These are phyloP conservation scores for Drosophila tsacasi DNA, from an alignment of 1,140 invertebrate genomes.

Conservation along the genomic window DNA sequence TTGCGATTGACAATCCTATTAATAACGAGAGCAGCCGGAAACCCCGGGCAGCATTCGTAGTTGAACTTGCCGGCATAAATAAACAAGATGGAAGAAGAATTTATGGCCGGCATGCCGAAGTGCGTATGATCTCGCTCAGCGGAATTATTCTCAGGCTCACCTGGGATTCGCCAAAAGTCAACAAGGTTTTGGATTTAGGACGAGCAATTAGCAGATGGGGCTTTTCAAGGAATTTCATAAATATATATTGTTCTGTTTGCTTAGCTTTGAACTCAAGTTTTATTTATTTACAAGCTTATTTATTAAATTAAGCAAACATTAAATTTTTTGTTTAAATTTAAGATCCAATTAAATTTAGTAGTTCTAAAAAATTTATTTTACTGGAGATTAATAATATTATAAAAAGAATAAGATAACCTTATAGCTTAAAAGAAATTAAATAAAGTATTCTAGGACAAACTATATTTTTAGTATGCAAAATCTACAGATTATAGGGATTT, in stretches of 20 bases:
- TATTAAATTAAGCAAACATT: neutral
- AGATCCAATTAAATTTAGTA: neutral
- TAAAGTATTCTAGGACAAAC: no score
- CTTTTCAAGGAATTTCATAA: conserved; percentile 2
- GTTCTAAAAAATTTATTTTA: no score
- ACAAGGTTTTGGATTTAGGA: conserved; percentile 10
- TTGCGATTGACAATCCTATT: conserved; percentile 84
- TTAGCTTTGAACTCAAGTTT: neutral
- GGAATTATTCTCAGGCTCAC: conserved; percentile 13
- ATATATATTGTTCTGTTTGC: neutral
- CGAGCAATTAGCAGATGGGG: conserved; percentile 29
- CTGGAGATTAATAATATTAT: no score
- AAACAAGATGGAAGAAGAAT: conserved; percentile 50
- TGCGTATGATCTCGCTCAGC: conserved; percentile 41
- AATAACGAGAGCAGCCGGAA: conserved; percentile 65
- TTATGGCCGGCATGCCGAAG: conserved; percentile 32
- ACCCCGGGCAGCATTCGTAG: conserved; percentile 41
- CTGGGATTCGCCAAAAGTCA: conserved; percentile 21
- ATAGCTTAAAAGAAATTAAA: no score
- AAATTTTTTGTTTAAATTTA: neutral
- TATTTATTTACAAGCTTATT: neutral
- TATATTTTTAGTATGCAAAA: neutral
- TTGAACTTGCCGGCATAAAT: conserved; percentile 47
- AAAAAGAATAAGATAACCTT: no score
- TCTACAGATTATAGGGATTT: neutral